Conservation (phyloP, 2,797 vertebrate genomes). For the Pteronotus mesoamericanus region DNA sequence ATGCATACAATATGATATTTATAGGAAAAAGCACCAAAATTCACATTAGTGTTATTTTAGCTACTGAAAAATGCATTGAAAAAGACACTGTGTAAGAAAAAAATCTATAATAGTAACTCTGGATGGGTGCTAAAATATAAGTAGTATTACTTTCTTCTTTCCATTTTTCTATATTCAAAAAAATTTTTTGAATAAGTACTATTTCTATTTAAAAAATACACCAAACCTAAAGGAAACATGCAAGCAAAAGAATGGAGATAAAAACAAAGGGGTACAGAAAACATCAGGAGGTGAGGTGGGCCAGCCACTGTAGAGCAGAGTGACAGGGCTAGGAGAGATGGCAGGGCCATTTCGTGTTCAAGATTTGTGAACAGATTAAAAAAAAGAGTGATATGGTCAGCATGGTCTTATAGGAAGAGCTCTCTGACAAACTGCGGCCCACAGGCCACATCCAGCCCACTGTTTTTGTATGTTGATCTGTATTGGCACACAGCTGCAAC, state of each 20-base stretch:
- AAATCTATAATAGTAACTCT: not conserved
- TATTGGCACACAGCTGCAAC: not conserved
- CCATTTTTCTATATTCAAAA: not conserved
- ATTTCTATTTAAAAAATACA: not conserved
- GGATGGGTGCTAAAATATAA: not conserved
- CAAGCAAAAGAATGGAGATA: not conserved
- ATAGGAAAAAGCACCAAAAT: not conserved
- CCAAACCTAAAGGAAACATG: not conserved
- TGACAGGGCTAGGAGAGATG: not conserved
- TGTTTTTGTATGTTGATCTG: not conserved
- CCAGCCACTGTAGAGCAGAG: no score
- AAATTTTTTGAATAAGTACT: not conserved
- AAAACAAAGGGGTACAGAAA: not conserved
- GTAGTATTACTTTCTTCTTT: not conserved
- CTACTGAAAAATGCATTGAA: not conserved
- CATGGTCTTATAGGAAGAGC: not conserved
- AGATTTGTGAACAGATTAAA: not conserved
- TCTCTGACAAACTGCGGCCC: not conserved
- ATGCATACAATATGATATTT: not conserved
- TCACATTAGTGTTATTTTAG: not conserved
- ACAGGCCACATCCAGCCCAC: not conserved
- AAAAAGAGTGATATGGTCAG: fast-evolving
- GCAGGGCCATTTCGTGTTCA: not conserved
- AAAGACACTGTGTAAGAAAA: not conserved
- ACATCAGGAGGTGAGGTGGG: no score